Percentiles rank a stretch among this genome's conserved stretches.
These are phyloP conservation scores for Girardinus metallicus DNA, from an alignment of 2,797 vertebrate genomes.

Conservation along the genomic window DNA sequence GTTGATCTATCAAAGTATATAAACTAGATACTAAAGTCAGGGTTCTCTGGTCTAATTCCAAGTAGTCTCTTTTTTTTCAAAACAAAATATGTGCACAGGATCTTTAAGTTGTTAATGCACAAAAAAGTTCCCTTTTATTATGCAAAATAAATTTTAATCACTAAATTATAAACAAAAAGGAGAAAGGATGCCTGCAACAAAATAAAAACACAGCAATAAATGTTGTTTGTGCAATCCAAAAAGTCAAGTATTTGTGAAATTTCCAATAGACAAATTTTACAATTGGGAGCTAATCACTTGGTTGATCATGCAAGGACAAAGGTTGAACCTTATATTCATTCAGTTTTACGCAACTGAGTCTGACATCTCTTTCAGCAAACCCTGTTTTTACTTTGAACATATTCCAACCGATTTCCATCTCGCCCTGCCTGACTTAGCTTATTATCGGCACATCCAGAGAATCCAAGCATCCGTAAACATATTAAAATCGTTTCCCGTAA, in stretches of 20 bases:
- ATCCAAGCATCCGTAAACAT: constrained; percentile 63
- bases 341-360: neutral
- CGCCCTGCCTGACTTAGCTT: neutral
- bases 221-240: neutral
- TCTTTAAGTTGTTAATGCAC: neutral
- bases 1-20: no score
- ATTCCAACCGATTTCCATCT: constrained; percentile 14
- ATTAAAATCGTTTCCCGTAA: constrained; percentile 29
- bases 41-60: no score
- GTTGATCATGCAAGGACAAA: neutral
- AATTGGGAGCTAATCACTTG: neutral
- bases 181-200: neutral
- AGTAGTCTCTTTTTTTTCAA: neutral
- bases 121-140: neutral
- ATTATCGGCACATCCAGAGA: constrained; percentile 31
- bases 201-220: neutral
- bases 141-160: neutral
- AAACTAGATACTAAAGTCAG: no score
- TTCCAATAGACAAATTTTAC: neutral
- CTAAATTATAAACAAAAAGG: neutral
- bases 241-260: neutral
- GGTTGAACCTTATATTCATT: neutral
- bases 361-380: neutral
- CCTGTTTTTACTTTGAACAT: constrained; percentile 20
- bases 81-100: neutral